Percentiles rank a stretch among this genome's conserved stretches.
phyloP scores from a whole-genome alignment of 2,888 invertebrate genomes.

The Meandrusa payeni region DNA sequence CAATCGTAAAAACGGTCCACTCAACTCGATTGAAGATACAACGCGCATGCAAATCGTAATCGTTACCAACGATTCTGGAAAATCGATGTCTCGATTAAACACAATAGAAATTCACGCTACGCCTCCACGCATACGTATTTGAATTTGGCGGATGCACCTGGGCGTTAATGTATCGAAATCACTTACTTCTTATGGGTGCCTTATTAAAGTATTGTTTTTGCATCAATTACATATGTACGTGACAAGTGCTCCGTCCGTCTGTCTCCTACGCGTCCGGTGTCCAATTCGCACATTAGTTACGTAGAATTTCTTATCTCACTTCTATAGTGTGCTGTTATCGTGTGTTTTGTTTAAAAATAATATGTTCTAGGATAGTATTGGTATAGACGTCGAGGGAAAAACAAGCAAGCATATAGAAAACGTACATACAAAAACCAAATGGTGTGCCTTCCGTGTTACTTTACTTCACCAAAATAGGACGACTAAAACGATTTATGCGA shows the following conservation, averaged over 20 bases:
- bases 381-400: too few species aligned
- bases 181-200: slow-evolving; percentile 28
- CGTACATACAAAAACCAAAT: too few species aligned
- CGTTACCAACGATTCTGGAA: slow-evolving; percentile 10
- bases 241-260: slow-evolving; percentile 28
- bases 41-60: slow-evolving; percentile 15
- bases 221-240: slow-evolving; percentile 34
- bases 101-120: slow-evolving; percentile 31
- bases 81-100: slow-evolving; percentile 22
- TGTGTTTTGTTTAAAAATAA: slow-evolving; percentile 24
- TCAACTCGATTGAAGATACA: too few species aligned
- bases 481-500: too few species aligned
- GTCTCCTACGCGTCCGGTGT: slow-evolving; percentile 55
- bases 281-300: slow-evolving; percentile 53
- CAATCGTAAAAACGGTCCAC: too few species aligned
- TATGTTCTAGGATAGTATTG: too few species aligned
- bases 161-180: slow-evolving; percentile 32
- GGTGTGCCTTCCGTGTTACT: too few species aligned
- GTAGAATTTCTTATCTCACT: slow-evolving; percentile 41
- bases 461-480: too few species aligned
- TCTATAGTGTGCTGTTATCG: slow-evolving; percentile 29
- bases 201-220: slow-evolving; percentile 55
- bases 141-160: slow-evolving; percentile 32
- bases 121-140: slow-evolving; percentile 24
- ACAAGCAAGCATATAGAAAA: too few species aligned